Percentiles rank a stretch among this genome's conserved stretches.
These are phyloP conservation scores for Himalopsyche phryganea DNA, from an alignment of 1,140 invertebrate species.

Conservation along the genomic window DNA sequence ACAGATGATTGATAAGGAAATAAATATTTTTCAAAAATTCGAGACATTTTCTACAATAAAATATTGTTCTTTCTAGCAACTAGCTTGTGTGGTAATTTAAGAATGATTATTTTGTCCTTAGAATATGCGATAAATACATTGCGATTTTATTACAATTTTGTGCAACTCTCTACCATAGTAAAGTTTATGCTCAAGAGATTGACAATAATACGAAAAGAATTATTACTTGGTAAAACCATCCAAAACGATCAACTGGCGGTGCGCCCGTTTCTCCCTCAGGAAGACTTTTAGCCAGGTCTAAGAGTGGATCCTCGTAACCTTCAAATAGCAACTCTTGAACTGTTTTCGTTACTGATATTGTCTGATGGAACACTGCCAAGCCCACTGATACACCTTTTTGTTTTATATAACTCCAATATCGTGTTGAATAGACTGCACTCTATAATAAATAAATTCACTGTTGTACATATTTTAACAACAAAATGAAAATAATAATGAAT, in stretches of 20 bases:
- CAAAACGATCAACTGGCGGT: slow-evolving; percentile 69
- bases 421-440: slow-evolving; percentile 64
- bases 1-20: too few species aligned
- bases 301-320: slow-evolving; percentile 68
- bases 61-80: too few species aligned
- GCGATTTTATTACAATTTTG: too few species aligned
- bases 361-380: slow-evolving; percentile 50
- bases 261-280: slow-evolving; percentile 51
- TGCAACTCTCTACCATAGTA: too few species aligned
- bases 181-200: too few species aligned
- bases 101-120: too few species aligned
- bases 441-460: slow-evolving; percentile 51
- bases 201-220: too few species aligned
- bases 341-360: slow-evolving; percentile 59
- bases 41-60: too few species aligned
- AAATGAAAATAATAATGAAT: too few species aligned
- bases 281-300: slow-evolving; percentile 60
- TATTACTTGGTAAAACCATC: slow-evolving; percentile 76
- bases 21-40: too few species aligned
- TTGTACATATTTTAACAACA: neutral
- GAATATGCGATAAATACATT: too few species aligned
- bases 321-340: slow-evolving; percentile 73
- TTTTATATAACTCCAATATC: slow-evolving; percentile 53
- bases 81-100: too few species aligned
- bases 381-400: slow-evolving; percentile 58